A percentile compares a stretch with the other conserved stretches of the same genome.
These are phyloP conservation scores for Chelon labrosus DNA, from an alignment of 2,797 vertebrate genomes.

Conservation along the genomic window DNA sequence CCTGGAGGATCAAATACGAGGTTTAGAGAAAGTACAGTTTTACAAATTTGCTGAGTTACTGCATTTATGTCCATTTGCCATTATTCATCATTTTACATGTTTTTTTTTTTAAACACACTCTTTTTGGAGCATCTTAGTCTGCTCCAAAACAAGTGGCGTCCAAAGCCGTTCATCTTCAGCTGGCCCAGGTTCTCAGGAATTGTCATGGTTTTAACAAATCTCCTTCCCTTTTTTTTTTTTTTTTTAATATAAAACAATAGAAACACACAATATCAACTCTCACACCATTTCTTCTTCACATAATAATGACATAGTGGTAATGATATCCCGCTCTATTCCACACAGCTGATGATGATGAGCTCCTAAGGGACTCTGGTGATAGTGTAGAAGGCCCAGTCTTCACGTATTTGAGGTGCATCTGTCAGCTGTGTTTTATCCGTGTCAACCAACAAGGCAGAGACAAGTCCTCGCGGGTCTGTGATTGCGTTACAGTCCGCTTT, in stretches of 20 bases:
- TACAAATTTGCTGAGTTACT: too few relatives aligned
- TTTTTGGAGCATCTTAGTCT: slow-evolving; percentile 8
- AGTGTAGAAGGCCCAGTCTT: slow-evolving; percentile 25
- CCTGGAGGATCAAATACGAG: too few relatives aligned
- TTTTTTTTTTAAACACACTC: background rate
- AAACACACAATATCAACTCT: slow-evolving; percentile 33
- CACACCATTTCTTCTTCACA: slow-evolving; percentile 6
- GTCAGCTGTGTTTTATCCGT: slow-evolving; percentile 27
- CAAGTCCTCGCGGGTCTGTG: slow-evolving; percentile 42
- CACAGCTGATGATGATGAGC: slow-evolving; percentile 5
- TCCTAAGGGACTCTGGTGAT: slow-evolving; percentile 3
- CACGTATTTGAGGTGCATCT: slow-evolving; percentile 5
- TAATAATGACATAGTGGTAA: slow-evolving; percentile 1
- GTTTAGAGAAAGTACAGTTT: too few relatives aligned
- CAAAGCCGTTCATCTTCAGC: slow-evolving; percentile 18
- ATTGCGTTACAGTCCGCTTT: slow-evolving; percentile 30
- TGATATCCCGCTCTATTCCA: slow-evolving; percentile 6
- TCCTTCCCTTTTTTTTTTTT: slow-evolving; percentile 6
- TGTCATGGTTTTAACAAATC: slow-evolving; percentile 16
- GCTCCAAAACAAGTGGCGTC: background rate
- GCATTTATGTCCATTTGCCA: too few relatives aligned
- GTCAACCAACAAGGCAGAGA: slow-evolving; percentile 40
- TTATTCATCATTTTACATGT: background rate
- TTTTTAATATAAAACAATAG: slow-evolving; percentile 54
- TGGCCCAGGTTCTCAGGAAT: slow-evolving; percentile 11